Percentiles rank a stretch among this genome's conserved stretches.
phyloP scores from a whole-genome alignment of 2,797 vertebrate genomes.

The Etheostoma perlongum region DNA sequence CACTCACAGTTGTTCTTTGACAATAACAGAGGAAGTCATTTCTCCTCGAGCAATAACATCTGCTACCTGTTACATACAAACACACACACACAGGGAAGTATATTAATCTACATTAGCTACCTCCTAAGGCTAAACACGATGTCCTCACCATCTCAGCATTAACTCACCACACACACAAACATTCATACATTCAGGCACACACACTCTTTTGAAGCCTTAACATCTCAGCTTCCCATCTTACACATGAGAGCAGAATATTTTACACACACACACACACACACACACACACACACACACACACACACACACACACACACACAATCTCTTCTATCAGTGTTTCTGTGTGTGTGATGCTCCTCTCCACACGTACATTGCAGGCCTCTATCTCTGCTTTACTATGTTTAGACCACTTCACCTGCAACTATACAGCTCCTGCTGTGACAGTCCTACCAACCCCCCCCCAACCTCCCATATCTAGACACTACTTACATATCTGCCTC shows the following conservation, averaged over 20 bases:
- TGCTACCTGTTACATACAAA: constrained; percentile 64
- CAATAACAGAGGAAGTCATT: constrained; percentile 78
- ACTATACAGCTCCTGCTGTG: constrained; percentile 4
- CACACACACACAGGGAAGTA: constrained; percentile 17
- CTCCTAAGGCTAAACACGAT: constrained; percentile 45
- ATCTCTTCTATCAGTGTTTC: constrained; percentile 38
- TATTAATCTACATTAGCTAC: constrained; percentile 54
- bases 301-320: too few species aligned
- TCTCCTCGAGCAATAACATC: constrained; percentile 69
- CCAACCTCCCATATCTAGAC: constrained; percentile 22
- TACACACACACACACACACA: constrained; percentile 12
- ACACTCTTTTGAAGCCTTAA: constrained; percentile 23
- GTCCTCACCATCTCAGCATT: constrained; percentile 50
- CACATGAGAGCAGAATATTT: constrained; percentile 7
- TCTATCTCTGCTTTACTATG: constrained; percentile 48
- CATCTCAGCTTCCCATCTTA: constrained; percentile 5
- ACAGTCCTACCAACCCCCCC: not conserved
- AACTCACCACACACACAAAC: constrained; percentile 35
- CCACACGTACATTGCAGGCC: constrained; percentile 58
- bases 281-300: too few species aligned
- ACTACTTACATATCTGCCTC: constrained; percentile 47
- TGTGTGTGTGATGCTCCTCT: constrained; percentile 43
- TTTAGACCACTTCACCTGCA: constrained; percentile 64
- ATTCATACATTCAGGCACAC: not conserved
- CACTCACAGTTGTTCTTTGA: constrained; percentile 69